phyloP scores from a whole-genome alignment of 1,140 invertebrate species.

The Rhagoletis pomonella region DNA sequence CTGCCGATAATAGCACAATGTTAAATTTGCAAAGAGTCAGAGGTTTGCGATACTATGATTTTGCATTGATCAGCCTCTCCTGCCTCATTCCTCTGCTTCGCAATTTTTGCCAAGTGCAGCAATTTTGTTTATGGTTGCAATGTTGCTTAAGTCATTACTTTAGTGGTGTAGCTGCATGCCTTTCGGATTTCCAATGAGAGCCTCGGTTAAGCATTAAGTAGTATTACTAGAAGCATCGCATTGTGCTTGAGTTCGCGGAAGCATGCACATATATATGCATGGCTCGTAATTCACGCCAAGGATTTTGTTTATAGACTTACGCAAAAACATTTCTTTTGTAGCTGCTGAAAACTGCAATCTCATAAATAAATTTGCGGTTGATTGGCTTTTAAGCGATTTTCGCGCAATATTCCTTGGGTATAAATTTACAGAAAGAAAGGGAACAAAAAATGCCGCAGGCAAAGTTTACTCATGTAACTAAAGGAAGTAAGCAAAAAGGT shows the following conservation, averaged over 20 bases:
- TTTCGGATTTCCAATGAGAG: background rate
- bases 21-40: too few species aligned
- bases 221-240: background rate
- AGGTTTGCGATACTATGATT: too few species aligned
- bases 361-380: conserved; percentile 51
- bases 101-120: background rate
- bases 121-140: conserved; percentile 39
- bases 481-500: background rate
- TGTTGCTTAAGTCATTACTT: background rate
- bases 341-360: conserved; percentile 45
- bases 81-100: background rate
- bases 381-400: conserved; percentile 32
- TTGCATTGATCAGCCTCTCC: too few species aligned
- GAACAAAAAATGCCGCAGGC: background rate
- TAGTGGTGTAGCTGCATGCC: background rate
- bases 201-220: background rate
- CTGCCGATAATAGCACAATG: background rate
- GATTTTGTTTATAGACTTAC: conserved; percentile 42
- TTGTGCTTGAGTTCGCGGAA: background rate
- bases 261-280: background rate
- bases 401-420: background rate
- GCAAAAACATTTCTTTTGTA: conserved; percentile 1
- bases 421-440: background rate
- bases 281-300: conserved; percentile 4
- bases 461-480: too few species aligned